Base-by-base conservation (phyloP, 2,888 invertebrate species). In the Sinodicranocentrus sp. region DNA sequence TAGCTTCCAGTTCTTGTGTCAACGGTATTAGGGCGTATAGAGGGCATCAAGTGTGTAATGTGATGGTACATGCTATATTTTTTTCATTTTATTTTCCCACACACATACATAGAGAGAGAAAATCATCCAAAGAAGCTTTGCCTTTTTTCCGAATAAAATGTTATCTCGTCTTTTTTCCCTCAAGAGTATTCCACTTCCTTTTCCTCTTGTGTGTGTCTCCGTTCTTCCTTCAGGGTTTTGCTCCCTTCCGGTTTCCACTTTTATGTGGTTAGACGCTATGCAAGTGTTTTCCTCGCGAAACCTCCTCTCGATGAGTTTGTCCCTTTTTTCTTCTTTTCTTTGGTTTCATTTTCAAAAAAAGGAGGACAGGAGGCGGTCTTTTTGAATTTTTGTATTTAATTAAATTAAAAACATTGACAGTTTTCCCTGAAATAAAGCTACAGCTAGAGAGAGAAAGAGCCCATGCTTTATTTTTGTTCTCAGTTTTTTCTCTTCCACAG, bases 151-250 rank as follows among this genome's bases (percentile, higher is more conserved):
- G 65, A 21, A n/a, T 48, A n/a, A n/a, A 19, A 19, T 57, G 61
- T 61, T 33, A 61, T 61, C 54, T 6, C 19, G 17, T 61, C 21
- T 65, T 57, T 71, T 59, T 72, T 59, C 57, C 72, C 73, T 67
- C 67, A 67, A 80, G 73, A 73, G 71, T 73, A 73, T 39, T 65
- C 67, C 67, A 80, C 73, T 80, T 80, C 79, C 79, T 63, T 72
- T 80, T 80, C 71, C 79, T 65, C 70, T 57, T 54, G 10, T 68
- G 43, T 28, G 33, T 54, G 43, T 71, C 71, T 61, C 43, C 52
- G 26, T 33, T 26, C 44, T 63, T 19, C 65, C 25, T 54, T 48
- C 73, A 26, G 44, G 28, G 57, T 52, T 13, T 6, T 80, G 63
- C 48, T 73, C 67, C 23, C 28, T 80, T 80, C 73, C 80, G 72